These are phyloP conservation scores for Heteromyza rotundicornis DNA, from an alignment of 2,888 invertebrate species.

Conservation along the genomic window DNA sequence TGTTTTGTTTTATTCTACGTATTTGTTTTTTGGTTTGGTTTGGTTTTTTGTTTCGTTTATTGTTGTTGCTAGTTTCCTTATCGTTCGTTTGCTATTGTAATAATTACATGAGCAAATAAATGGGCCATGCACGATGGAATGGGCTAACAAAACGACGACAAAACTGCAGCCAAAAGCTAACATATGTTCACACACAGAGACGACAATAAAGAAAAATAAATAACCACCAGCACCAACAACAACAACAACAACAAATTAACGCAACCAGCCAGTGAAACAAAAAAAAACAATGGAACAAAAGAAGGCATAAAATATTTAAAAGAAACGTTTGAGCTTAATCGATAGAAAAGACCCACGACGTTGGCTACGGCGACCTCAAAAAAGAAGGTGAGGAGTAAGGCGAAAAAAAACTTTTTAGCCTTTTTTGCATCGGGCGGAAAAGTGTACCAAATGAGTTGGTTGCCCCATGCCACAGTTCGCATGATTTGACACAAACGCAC, in stretches of 20 bases:
- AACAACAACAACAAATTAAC: neutral
- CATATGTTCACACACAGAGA: neutral
- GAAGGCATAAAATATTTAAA: too few relatives aligned
- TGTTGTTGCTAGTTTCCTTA: neutral
- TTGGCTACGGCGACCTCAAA: neutral
- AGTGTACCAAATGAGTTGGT: too few relatives aligned
- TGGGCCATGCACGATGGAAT: neutral
- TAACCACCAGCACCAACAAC: neutral
- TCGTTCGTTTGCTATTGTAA: neutral
- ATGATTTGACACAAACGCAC: neutral
- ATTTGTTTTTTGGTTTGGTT: too few relatives aligned
- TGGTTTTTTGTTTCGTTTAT: too few relatives aligned
- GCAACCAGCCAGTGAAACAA: neutral
- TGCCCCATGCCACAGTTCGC: neutral
- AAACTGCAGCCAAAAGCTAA: neutral
- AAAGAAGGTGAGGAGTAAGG: too few relatives aligned
- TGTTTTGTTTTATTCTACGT: too few relatives aligned
- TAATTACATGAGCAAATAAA: neutral
- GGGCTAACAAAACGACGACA: neutral
- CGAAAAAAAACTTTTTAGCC: neutral
- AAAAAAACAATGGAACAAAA: too few relatives aligned
- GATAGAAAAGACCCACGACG: neutral
- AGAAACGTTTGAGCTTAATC: constrained; percentile 1
- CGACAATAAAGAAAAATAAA: neutral
- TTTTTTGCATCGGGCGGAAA: neutral